A percentile compares a stretch with the other conserved stretches of the same genome.
These are phyloP conservation scores for Pherbina coryleti DNA, from an alignment of 2,888 invertebrate species.

Conservation along the genomic window DNA sequence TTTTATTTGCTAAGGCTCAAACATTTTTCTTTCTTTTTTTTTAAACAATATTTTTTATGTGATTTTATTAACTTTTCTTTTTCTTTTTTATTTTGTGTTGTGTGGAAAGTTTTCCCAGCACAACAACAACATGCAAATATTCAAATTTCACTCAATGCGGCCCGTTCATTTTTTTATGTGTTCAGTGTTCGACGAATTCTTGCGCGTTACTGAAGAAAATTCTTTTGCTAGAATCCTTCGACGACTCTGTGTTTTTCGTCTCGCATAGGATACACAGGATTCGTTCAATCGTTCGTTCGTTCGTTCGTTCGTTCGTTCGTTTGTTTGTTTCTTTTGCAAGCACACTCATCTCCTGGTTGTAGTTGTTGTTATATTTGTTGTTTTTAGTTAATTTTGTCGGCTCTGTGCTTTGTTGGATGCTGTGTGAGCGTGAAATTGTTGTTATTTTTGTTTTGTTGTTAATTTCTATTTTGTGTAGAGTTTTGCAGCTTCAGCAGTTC, in stretches of 20 bases:
- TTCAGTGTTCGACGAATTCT: conserved; percentile 59
- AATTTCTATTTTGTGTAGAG: background rate
- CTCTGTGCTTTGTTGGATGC: background rate
- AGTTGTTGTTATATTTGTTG: conserved; percentile 5
- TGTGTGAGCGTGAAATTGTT: background rate
- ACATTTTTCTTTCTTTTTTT: background rate
- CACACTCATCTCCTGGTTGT: background rate
- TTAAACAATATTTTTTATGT: background rate
- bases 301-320: background rate
- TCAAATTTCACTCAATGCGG: conserved; percentile 28
- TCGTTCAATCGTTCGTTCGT: conserved; percentile 1
- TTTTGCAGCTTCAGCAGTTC: conserved; percentile 10
- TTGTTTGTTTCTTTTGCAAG: background rate
- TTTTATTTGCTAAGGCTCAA: background rate
- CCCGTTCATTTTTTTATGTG: conserved; percentile 54
- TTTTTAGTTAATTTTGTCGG: background rate
- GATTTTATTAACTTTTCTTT: background rate
- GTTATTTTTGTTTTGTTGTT: background rate
- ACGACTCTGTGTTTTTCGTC: background rate
- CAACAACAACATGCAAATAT: conserved; percentile 43
- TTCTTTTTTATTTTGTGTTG: background rate
- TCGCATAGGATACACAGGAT: conserved; percentile 37
- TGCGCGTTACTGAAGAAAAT: conserved; percentile 59
- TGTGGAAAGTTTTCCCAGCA: conserved; percentile 1
- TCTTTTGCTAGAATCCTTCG: conserved; percentile 9